Base-by-base conservation (phyloP, 30 jellyfish, hydroid and myxozoan species). In the Hydra vulgaris region DNA sequence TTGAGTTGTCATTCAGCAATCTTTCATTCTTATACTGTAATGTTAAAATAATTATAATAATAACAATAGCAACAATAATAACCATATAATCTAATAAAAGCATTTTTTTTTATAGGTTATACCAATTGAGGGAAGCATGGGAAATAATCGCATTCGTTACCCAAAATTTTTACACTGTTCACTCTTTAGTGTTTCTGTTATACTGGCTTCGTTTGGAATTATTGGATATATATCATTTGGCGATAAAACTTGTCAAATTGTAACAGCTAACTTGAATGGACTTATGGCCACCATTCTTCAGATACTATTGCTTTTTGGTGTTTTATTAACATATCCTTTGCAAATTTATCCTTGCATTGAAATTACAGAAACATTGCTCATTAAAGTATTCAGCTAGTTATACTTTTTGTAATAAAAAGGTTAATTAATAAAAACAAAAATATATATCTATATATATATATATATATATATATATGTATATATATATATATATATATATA, bases 111-210 rank as follows among this genome's bases (percentile, higher is more conserved):
- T 71, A 0, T 25, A 94, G 99, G 99, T 94, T 24, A 94, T 94
- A 17, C 99, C 99, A 26, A 94, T 94, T 18, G 99, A 94, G 72
- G 99, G 99, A 74, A 94, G 99, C 72, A 94, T 94, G 99, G 99
- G 96, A 0, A 95, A 94, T 70, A 94, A 94, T 74, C 95, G 99
- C 26, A 79, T 77, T 17, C 73, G 89, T 24, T 94, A 94, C 61
- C 99, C 99, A 5, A 76, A 89, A 73, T 94, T 84, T 74, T 79
- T 94, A 76, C 99, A 94, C 69, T 83, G 88, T 25, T 87, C 99
- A 5, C 89, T 94, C 20, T 18, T 68, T 54, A 66, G 83, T 0
- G 87, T 94, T 15, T 87, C 96, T 17, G 19, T 88, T 61, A 87
- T 94, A 25, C 91, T 87, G 53, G 95, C 94, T 17, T 79, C 96